Percentiles rank a stretch among this genome's conserved stretches.
Conservation (phyloP, 2,888 invertebrate species). For the Chloroclystis v-ata region DNA sequence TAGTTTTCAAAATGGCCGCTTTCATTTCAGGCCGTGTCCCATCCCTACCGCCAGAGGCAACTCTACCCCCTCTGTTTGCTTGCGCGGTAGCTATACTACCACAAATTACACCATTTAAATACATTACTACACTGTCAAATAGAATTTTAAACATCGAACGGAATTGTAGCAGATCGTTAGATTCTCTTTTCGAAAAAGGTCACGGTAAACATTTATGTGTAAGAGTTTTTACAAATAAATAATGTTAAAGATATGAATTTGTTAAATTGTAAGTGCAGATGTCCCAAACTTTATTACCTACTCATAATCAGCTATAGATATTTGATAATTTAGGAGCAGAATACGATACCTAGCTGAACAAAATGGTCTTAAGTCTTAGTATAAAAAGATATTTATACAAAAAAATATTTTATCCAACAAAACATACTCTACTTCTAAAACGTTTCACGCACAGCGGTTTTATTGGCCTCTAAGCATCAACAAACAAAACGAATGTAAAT, state of each 20-base stretch:
- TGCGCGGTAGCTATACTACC: constrained; percentile 26
- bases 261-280: too few species aligned
- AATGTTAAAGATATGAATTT: too few species aligned
- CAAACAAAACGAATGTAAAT: constrained; percentile 29
- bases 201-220: too few species aligned
- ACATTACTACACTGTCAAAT: constrained; percentile 20
- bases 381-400: too few species aligned
- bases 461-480: constrained; percentile 6
- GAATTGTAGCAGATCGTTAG: constrained; percentile 6
- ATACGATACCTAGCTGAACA: too few species aligned
- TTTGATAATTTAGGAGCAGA: too few species aligned
- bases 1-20: background rate
- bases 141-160: constrained; percentile 21
- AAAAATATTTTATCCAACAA: too few species aligned
- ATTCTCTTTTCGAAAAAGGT: background rate
- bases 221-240: too few species aligned
- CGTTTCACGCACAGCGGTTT: background rate
- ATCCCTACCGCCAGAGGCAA: constrained; percentile 23
- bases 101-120: constrained; percentile 24
- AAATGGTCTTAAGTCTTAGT: too few species aligned
- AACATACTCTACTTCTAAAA: background rate
- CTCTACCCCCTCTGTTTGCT: constrained; percentile 33
- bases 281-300: too few species aligned
- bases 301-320: too few species aligned
- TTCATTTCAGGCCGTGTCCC: constrained; percentile 1